Conservation (phyloP, 1,140 invertebrate species). For the Euglossa dilemma region DNA sequence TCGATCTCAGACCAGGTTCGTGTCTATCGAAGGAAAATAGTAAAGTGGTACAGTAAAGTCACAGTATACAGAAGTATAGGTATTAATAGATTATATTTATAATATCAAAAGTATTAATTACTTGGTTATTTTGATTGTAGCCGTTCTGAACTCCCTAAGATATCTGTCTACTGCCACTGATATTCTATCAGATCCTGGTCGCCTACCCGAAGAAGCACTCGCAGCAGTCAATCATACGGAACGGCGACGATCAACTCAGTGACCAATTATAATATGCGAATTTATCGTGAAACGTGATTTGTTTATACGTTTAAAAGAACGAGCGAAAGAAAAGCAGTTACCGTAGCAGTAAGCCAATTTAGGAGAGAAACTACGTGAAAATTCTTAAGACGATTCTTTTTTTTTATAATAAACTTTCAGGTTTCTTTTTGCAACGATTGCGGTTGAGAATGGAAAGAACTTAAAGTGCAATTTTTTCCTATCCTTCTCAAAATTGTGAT, state of each 20-base stretch:
- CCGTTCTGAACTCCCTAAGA: conserved; percentile 94
- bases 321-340: conserved; percentile 57
- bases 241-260: conserved; percentile 74
- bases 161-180: conserved; percentile 96
- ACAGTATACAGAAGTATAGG: neutral
- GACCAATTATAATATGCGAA: conserved; percentile 57
- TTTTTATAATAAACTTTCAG: neutral
- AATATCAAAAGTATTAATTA: neutral
- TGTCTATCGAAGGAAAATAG: conserved; percentile 6
- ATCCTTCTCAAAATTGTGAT: conserved; percentile 33
- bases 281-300: conserved; percentile 38
- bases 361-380: conserved; percentile 41
- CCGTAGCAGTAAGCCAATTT: conserved; percentile 60
- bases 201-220: conserved; percentile 93
- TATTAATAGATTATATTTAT: neutral
- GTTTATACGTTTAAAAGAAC: conserved; percentile 42
- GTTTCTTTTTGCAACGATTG: conserved; percentile 8
- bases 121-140: conserved; percentile 83
- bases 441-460: conserved; percentile 21
- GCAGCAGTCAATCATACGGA: conserved; percentile 82
- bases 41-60: neutral
- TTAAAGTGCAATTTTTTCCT: conserved; percentile 59
- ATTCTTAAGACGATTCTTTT: conserved; percentile 20
- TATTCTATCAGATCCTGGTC: conserved; percentile 93
- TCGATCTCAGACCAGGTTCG: conserved; percentile 94